Base-by-base conservation (phyloP, 1,140 invertebrate genomes). In the Nomia melanderi region DNA sequence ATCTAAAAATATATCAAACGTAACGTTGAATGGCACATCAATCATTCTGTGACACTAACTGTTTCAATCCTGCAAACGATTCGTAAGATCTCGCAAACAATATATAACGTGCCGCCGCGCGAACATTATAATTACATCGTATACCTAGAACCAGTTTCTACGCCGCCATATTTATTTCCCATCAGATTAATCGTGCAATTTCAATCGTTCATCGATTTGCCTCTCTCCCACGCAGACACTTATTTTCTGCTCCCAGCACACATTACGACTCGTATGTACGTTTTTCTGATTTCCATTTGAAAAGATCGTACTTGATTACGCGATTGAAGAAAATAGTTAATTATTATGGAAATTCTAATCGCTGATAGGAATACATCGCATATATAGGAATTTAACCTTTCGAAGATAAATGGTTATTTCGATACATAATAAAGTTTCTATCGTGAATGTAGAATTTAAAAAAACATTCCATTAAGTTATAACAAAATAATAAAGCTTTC, bases 101-200 rank as follows among this genome's bases (percentile, higher is more conserved):
- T 56, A 56, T 27, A 29, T 0, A 11, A 29, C 17, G 9, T 2
- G 14, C 41, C 41, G 41, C 14, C 12, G 11, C 14, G 27, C 54
- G 54, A 56, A 56, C 54, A 56, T 29, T 56, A 29, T 56, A 56
- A 56, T 56, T 27, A 56, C 25, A 56, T 29, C 27, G 54, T 12
- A 20, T 12, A n/a, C n/a, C n/a, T 50, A 29, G 54, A 56, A 56
- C 54, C 54, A 56, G 54, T 56, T 56, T 27, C 54, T 56, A 56
- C 12, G 14, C 54, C 12, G 54, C 54, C 54, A 29, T 56, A 56
- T 56, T 14, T 14, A 27, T 56, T 56, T 56, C 27, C 53, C 23
- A 25, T 27, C 53, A 27, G 53, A 54, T 54, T 56, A 56, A 56
- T 56, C 54, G 29, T 12, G 27, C 27, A 12, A 56, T 56, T 12